phyloP scores from a whole-genome alignment of 1,140 invertebrate species.

The Drosophila kohkoa region DNA sequence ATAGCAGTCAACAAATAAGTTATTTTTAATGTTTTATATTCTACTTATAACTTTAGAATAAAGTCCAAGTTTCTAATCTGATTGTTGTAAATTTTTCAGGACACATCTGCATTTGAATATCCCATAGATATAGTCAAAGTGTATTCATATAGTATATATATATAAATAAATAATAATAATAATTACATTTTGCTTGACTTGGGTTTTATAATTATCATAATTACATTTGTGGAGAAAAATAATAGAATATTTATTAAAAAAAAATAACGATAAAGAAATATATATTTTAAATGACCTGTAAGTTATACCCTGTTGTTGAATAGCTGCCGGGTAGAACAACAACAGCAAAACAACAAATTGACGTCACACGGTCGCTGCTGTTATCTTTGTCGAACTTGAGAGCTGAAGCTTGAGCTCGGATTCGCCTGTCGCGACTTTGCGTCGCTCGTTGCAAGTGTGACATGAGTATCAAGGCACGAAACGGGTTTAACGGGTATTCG shows the following conservation, averaged over 20 bases:
- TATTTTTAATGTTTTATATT: neutral
- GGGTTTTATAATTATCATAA: too few relatives aligned
- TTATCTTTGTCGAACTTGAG: slow-evolving; percentile 13
- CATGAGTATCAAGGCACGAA: slow-evolving; percentile 68
- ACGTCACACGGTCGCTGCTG: slow-evolving; percentile 62
- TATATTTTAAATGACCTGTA: neutral
- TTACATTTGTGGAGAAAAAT: too few relatives aligned
- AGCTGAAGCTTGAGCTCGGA: slow-evolving; percentile 8
- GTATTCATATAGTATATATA: too few relatives aligned
- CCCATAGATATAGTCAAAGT: too few relatives aligned
- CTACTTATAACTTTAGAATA: neutral
- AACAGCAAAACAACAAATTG: slow-evolving; percentile 69
- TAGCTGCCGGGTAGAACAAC: neutral
- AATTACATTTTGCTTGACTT: too few relatives aligned
- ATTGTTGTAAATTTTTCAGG: too few relatives aligned
- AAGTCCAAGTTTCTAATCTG: too few relatives aligned
- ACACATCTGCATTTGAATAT: too few relatives aligned
- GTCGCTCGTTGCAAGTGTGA: slow-evolving; percentile 68
- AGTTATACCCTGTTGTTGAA: neutral
- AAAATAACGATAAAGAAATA: neutral
- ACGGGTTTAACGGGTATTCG: slow-evolving; percentile 69
- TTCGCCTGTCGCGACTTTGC: slow-evolving; percentile 25
- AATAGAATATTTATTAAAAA: too few relatives aligned
- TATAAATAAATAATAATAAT: too few relatives aligned
- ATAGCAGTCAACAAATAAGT: neutral